phyloP scores from a whole-genome alignment of 1,140 invertebrate genomes.

The Linepithema humile region DNA sequence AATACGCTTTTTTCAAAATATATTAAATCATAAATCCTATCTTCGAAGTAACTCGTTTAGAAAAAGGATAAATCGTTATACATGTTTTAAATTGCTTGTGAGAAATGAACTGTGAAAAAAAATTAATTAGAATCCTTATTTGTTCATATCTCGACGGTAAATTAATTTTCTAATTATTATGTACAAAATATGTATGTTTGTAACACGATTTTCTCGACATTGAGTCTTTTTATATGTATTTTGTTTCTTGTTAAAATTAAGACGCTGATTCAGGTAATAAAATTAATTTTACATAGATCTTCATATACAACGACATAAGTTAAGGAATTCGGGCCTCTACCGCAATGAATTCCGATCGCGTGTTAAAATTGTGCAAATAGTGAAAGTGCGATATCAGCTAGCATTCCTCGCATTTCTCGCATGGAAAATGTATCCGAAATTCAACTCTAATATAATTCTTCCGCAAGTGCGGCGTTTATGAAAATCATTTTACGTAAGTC shows the following conservation, averaged over 20 bases:
- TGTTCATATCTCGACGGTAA: neutral
- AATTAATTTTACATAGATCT: neutral
- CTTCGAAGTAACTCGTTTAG: neutral
- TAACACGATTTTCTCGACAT: too few relatives aligned
- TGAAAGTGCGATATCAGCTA: slow-evolving; percentile 55
- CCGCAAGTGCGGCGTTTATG: slow-evolving; percentile 9
- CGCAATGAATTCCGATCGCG: slow-evolving; percentile 43
- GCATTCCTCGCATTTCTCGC: slow-evolving; percentile 54
- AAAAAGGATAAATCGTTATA: neutral
- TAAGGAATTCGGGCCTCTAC: neutral
- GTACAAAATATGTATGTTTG: too few relatives aligned
- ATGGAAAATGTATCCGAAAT: slow-evolving; percentile 57
- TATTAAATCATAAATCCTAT: slow-evolving; percentile 7
- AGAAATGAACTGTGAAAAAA: neutral
- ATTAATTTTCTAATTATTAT: neutral
- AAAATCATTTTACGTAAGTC: slow-evolving; percentile 8
- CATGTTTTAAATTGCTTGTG: neutral
- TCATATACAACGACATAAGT: neutral
- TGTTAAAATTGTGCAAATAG: slow-evolving; percentile 46
- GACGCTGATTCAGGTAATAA: too few relatives aligned
- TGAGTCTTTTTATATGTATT: too few relatives aligned
- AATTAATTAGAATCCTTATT: neutral
- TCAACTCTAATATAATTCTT: slow-evolving; percentile 17
- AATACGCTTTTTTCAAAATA: neutral
- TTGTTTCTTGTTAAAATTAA: too few relatives aligned